These are phyloP conservation scores for Karalla daura DNA, from an alignment of 2,797 vertebrate species.

Conservation along the genomic window DNA sequence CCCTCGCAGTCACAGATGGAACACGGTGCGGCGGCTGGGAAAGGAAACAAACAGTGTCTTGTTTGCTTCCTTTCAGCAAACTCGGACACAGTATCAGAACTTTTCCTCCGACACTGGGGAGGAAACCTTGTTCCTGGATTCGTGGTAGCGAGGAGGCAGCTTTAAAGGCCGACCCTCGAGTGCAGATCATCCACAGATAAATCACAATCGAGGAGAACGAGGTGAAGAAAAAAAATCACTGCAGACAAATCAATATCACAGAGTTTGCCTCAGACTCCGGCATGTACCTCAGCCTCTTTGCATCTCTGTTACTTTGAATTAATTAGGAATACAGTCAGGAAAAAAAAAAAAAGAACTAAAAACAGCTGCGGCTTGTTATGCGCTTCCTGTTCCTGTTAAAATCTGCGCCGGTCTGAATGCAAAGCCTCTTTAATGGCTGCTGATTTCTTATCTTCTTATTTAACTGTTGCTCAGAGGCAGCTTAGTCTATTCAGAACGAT, in stretches of 20 bases:
- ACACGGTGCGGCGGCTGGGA: too few species aligned
- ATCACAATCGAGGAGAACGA: constrained; percentile 7
- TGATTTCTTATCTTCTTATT: too few species aligned
- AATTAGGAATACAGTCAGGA: too few species aligned
- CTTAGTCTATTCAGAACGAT: neutral
- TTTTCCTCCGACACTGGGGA: neutral
- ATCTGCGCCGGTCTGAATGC: neutral
- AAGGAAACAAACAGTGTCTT: neutral
- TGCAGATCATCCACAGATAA: constrained; percentile 8
- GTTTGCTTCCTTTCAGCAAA: neutral
- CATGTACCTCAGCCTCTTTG: too few species aligned
- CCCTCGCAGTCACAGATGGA: too few species aligned
- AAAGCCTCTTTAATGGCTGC: neutral
- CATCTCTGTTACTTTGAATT: neutral
- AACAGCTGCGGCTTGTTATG: too few species aligned
- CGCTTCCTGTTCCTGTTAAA: neutral
- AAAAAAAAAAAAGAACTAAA: too few species aligned
- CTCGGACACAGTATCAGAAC: neutral
- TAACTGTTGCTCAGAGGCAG: neutral
- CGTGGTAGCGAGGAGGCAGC: neutral
- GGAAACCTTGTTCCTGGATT: neutral
- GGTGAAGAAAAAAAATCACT: constrained; percentile 6
- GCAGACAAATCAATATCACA: constrained; percentile 6
- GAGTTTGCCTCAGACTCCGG: too few species aligned
- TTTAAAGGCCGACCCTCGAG: neutral